Conservation (phyloP, 2,888 invertebrate species). For the Tachina fera region DNA sequence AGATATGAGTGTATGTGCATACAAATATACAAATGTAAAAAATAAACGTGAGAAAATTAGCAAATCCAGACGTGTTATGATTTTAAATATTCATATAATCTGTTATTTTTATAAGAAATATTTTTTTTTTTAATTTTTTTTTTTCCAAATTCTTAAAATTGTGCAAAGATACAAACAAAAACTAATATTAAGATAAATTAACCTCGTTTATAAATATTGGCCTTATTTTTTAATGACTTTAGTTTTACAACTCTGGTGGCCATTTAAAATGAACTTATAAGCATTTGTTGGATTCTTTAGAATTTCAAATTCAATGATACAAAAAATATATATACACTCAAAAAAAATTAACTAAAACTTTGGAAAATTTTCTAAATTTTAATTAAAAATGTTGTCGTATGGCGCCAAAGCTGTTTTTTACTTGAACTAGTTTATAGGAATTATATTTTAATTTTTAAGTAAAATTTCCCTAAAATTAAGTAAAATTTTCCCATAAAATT, state of each 20-base stretch:
- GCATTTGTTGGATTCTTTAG: conserved; percentile 12
- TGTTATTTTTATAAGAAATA: conserved; percentile 1
- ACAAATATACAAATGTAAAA: conserved; percentile 19
- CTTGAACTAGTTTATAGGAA: too few relatives aligned
- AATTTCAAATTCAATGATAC: not conserved
- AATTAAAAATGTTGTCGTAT: too few relatives aligned
- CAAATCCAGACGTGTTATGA: conserved; percentile 64
- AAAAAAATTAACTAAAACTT: too few relatives aligned
- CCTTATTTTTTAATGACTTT: conserved; percentile 44
- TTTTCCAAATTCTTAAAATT: conserved; percentile 35
- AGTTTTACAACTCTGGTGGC: conserved; percentile 46
- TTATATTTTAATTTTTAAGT: too few relatives aligned
- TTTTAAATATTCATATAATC: conserved; percentile 44
- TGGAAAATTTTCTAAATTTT: too few relatives aligned
- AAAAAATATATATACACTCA: too few relatives aligned
- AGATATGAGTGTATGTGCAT: too few relatives aligned
- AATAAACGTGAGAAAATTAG: conserved; percentile 72
- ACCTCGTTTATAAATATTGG: conserved; percentile 50
- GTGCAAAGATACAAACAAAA: conserved; percentile 12
- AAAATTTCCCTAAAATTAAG: too few relatives aligned
- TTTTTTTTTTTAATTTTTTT: not conserved
- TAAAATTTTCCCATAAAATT: too few relatives aligned
- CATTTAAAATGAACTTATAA: conserved; percentile 53
- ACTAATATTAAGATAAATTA: conserved; percentile 46
- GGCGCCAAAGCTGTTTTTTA: too few relatives aligned